Evolutionary conservation across 2,888 invertebrate genomes (phyloP), one percentile per base, ranked within the genome.

Genomic region (Cheilosia scutellata): DNA sequence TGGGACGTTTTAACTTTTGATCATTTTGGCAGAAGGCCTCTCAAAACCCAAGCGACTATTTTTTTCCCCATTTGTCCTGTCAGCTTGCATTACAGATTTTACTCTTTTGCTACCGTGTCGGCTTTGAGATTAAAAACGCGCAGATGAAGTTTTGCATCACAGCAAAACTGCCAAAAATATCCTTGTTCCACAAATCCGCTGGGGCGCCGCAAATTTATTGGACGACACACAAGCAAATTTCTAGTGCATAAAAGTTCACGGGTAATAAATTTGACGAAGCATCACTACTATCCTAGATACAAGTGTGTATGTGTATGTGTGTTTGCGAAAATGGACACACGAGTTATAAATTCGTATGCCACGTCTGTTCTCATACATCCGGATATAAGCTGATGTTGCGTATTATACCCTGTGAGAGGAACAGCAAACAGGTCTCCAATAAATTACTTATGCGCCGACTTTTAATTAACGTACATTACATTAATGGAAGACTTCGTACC

Each of bases 401-500:
- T 4, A 2, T 51, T 4, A 37, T 55, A 27, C 11, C 42, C 37
- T 29, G 44, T 27, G 49, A 77, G 68, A 68, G 66, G 51, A 31
- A 65, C 57, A 70, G 76, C 86, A 77, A 82, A 86, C 86, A 86
- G 86, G 86, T 86, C 82, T 80, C 86, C 86, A 82, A 86, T 86
- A 86, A 86, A 86, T 86, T 82, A 86, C 86, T 86, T 72, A 82
- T 77, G 82, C 80, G 82, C 82, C 86, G 82, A 82, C 86, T 86
- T 86, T 86, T 86, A 82, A 86, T 86, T 82, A 86, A 68, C 82
- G 86, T 63, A 82, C 86, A 86, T 86, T 86, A 82, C 76, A 72
- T 86, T 86, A 86, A 86, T 77, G 82, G 76, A 70, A 82, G 82
- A 86, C 86, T 86, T 86, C 68, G 63, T 82, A 86, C 86, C 76